These are phyloP conservation scores for Lepidurus apus DNA, from an alignment of 1,140 invertebrate genomes.

Conservation along the genomic window DNA sequence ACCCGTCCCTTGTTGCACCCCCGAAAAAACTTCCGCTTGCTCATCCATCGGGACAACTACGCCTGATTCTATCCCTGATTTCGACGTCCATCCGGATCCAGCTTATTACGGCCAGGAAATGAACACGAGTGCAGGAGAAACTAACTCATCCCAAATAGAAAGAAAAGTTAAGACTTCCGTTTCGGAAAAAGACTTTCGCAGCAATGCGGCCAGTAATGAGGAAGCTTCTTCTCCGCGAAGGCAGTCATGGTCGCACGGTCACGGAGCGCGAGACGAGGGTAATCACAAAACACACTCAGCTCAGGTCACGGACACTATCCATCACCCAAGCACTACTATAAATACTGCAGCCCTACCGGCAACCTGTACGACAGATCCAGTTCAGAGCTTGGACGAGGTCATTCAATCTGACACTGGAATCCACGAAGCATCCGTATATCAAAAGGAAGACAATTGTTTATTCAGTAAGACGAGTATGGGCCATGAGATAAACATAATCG, in stretches of 20 bases:
- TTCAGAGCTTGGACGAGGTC: too few species aligned
- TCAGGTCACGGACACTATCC: background rate
- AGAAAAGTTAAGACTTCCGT: background rate
- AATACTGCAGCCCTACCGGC: too few species aligned
- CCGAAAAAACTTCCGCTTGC: background rate
- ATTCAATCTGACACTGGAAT: too few species aligned
- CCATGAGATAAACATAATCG: background rate
- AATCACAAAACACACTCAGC: background rate
- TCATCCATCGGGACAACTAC: background rate
- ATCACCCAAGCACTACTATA: too few species aligned
- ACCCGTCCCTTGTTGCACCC: slow-evolving; percentile 4
- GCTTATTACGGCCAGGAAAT: background rate
- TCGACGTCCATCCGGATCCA: background rate
- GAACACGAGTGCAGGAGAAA: background rate
- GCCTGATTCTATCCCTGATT: background rate
- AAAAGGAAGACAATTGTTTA: background rate
- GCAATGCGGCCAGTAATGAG: background rate
- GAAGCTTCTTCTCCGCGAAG: background rate
- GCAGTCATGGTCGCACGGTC: background rate
- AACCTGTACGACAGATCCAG: too few species aligned
- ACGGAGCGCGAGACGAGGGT: background rate
- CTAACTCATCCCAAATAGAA: background rate
- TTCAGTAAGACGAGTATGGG: background rate
- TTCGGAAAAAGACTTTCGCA: background rate
- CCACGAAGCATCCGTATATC: background rate